These are phyloP conservation scores for Pseudorasbora parva DNA, from an alignment of 2,113 vertebrate species.

Conservation along the genomic window DNA sequence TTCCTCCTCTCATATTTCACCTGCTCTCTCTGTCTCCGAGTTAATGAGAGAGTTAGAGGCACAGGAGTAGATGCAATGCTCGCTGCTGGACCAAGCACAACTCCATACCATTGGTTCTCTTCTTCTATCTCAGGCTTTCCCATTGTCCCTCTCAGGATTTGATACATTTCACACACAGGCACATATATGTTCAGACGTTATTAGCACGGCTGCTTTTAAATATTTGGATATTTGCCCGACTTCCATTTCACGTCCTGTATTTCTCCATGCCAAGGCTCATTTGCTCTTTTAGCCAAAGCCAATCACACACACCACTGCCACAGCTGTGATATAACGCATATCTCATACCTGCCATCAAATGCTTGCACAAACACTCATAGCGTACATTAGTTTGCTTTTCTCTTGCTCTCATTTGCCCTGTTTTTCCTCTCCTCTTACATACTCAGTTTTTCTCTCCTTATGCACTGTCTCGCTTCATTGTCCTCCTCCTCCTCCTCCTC, in stretches of 20 bases:
- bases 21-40: slow-evolving; percentile 29
- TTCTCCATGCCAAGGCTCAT: slow-evolving; percentile 15
- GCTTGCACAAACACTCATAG: background rate
- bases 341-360: slow-evolving; percentile 6
- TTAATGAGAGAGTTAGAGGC: background rate
- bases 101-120: slow-evolving; percentile 32
- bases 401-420: background rate
- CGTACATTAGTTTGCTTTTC: background rate
- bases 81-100: slow-evolving; percentile 1
- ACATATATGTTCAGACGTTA: background rate
- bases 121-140: background rate
- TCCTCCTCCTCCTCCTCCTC: background rate
- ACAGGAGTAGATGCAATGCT: slow-evolving; percentile 23
- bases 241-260: background rate
- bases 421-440: background rate
- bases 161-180: background rate
- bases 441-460: background rate
- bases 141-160: background rate
- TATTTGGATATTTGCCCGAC: background rate
- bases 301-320: background rate
- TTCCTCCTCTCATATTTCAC: slow-evolving; percentile 6
- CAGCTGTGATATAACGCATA: slow-evolving; percentile 3
- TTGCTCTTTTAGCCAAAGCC: slow-evolving; percentile 16
- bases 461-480: background rate
- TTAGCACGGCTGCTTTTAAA: background rate